Base-by-base conservation (phyloP, 2,113 vertebrate genomes). In the Protomyctophum bolini region DNA sequence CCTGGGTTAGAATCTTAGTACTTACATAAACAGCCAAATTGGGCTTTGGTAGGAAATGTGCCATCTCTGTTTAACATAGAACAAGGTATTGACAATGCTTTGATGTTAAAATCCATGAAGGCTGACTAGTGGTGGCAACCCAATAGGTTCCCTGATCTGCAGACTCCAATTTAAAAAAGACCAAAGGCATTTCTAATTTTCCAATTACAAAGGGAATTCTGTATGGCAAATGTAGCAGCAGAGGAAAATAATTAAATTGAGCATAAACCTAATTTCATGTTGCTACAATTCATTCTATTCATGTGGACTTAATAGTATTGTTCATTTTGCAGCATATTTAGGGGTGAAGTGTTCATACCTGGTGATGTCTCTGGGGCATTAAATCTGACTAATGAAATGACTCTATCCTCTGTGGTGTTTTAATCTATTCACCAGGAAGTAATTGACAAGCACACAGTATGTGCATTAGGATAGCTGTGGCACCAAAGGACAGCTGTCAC, bases 371-470 rank as follows among this genome's bases (percentile, higher is more conserved):
- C 80, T 78, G 77, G 88, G 89, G 84, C 86, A 85, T 87, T 84
- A 84, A 90, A 78, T 87, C 86, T 82, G 83, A 84, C 85, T 86
- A 91, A 91, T 90, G 86, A 90, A 91, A 92, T 78, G 89, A 90
- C 82, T 88, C 87, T 84, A 86, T 88, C 83, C 88, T 87, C 85
- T 75, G 80, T 85, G 89, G 87, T 81, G 76, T 83, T 92, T 91
- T 91, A 89, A 92, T 92, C 89, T 91, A 88, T 91, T 91, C 88
- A 83, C 75, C 68, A 81, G 52, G 72, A 87, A 88, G 86, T 87
- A 90, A 89, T 89, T 91, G 91, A 91, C 90, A 90, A 91, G 82
- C 81, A 77, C 73, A 76, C 84, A 83, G 87, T 87, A 73, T 83
- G 88, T 88, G 86, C 83, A 72, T 80, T 80, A 82, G 87, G 86